Base-by-base conservation (phyloP, 2,888 invertebrate species). In the Phalangium opilio region DNA sequence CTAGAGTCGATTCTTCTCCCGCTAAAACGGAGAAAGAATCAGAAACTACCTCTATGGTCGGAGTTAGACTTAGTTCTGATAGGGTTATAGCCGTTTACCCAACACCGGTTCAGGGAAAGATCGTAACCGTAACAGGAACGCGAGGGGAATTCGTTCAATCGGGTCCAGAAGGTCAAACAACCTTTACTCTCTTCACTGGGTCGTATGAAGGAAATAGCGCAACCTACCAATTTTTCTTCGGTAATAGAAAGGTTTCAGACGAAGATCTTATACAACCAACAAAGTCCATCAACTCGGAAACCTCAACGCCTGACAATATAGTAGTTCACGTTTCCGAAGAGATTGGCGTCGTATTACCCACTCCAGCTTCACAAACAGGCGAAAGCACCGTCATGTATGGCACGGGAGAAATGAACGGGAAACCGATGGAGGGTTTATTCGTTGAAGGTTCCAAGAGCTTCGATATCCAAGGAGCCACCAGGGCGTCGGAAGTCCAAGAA, bases 211-310 rank as follows among this genome's bases (percentile, higher is more conserved):
- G 58, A 48, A 57, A 61, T 41, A 50, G 53, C 7, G 60, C 61
- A 35, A 62, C 63, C 0, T 63, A 60, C 49, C 51, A 59, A 17
- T 63, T 63, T 53, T 61, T 63, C 55, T 62, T 62, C 53, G 63
- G 62, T 2, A 62, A 63, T 42, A 48, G 48, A 27, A 18, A 38
- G 18, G 18, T 38, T 38, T 38, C 38, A 14, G 5, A 38, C 4
- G 5, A 38, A 38, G 17, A 17, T 11, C 38, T 14, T 10, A 38
- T 11, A 38, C 15, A n/a, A 17, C 15, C 38, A 2, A 18, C 38
- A 10, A 38, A 38, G 14, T 15, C 18, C 5, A 3, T 7, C 27
- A 27, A 27, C 8, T 8, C 27, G 5, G 27, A 27, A 27, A 8
- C 27, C 8, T 7, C 4, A 27, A 27, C 27, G 27, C 5, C 27